phyloP scores from a whole-genome alignment of 2,888 invertebrate genomes.

The Drosophila putrida region DNA sequence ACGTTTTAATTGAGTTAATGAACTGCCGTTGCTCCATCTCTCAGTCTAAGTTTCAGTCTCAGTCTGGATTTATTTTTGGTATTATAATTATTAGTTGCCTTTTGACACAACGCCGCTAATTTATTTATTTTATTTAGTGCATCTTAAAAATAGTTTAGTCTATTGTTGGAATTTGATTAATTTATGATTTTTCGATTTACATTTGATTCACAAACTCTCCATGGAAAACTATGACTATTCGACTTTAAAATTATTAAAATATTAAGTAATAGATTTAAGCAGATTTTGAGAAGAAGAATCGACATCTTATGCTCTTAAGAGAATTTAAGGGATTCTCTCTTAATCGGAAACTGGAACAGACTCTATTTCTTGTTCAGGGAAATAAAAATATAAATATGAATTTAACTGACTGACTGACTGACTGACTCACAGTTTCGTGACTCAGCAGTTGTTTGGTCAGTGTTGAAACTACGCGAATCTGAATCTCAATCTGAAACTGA shows the following conservation, averaged over 20 bases:
- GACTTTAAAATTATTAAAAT: no score
- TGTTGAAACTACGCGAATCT: conserved; percentile 64
- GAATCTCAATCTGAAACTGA: conserved; percentile 11
- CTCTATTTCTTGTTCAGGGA: no score
- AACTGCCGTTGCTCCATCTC: conserved; percentile 42
- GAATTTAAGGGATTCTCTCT: neutral
- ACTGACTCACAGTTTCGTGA: conserved; percentile 49
- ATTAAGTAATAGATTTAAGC: neutral
- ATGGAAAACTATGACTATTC: no score
- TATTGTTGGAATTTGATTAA: no score
- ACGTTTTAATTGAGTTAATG: conserved; percentile 72
- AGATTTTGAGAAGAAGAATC: neutral
- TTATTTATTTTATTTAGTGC: conserved; percentile 59
- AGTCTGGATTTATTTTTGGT: conserved; percentile 65
- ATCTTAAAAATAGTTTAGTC: conserved; percentile 62
- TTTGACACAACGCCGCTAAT: conserved; percentile 64
- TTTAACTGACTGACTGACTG: no score
- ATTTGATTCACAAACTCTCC: no score
- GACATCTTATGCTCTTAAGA: neutral
- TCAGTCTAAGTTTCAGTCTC: no score
- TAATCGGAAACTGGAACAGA: conserved; percentile 18
- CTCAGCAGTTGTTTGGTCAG: conserved; percentile 57
- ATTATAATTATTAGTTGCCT: conserved; percentile 30
- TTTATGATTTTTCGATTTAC: no score
- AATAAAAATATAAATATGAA: no score